Conservation (phyloP, 1,140 invertebrate species). For the Arctopsyche grandis region DNA sequence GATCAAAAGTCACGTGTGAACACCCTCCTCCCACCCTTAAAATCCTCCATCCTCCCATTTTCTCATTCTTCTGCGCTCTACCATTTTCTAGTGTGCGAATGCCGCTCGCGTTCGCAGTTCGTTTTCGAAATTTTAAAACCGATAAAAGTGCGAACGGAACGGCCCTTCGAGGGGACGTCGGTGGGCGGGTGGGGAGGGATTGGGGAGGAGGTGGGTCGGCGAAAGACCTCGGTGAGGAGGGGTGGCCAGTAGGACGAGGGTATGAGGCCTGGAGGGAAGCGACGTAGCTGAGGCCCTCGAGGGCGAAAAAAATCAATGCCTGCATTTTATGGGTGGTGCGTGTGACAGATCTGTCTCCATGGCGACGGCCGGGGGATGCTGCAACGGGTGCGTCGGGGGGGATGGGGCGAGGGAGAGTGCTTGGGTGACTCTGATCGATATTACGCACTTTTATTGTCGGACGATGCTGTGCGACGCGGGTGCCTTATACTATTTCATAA, state of each 20-base stretch:
- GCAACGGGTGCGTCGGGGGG: conserved; percentile 35
- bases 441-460: conserved; percentile 55
- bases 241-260: not conserved
- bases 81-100: not conserved
- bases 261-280: not conserved
- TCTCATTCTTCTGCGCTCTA: not conserved
- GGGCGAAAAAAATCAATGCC: conserved; percentile 54
- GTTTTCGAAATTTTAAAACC: conserved; percentile 45
- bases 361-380: conserved; percentile 49
- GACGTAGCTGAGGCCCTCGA: not conserved
- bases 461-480: conserved; percentile 13
- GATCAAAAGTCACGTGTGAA: no score
- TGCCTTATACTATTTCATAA: no score
- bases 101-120: not conserved
- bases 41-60: not conserved
- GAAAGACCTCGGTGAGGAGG: not conserved
- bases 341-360: conserved; percentile 54
- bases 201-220: no score
- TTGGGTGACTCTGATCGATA: conserved; percentile 48
- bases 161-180: not conserved
- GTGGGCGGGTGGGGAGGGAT: no score
- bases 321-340: conserved; percentile 55
- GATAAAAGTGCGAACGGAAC: conserved; percentile 35
- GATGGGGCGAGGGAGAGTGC: conserved; percentile 21
- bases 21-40: no score